A percentile compares a stretch with the other conserved stretches of the same genome.
phyloP scores from a whole-genome alignment of 2,113 vertebrate species.

The Chrysochloris asiatica region DNA sequence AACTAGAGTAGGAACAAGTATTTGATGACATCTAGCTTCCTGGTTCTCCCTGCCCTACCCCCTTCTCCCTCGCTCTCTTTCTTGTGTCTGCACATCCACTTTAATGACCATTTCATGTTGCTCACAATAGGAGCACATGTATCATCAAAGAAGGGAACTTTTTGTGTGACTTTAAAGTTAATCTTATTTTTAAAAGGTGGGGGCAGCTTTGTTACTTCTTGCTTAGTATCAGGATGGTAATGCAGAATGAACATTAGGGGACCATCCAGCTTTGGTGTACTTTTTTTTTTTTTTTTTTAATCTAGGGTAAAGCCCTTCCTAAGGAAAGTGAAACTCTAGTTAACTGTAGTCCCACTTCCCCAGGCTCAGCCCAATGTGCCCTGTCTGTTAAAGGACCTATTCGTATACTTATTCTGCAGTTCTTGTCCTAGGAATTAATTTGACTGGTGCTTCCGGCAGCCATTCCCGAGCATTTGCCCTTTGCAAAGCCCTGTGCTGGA shows the following conservation, averaged over 20 bases:
- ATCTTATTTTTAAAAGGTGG: constrained; percentile 28
- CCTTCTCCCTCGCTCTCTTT: background rate
- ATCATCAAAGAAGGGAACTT: constrained; percentile 45
- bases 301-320: constrained; percentile 20
- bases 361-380: background rate
- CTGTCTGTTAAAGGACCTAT: constrained; percentile 5
- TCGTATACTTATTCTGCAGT: background rate
- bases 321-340: constrained; percentile 61
- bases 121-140: background rate
- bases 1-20: background rate
- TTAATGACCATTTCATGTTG: background rate
- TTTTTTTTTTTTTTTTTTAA: too few species aligned
- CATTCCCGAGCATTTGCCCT: background rate
- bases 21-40: background rate
- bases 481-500: background rate
- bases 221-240: background rate
- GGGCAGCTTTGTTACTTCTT: constrained; percentile 56
- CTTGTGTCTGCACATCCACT: background rate
- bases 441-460: background rate
- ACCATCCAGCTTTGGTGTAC: too few species aligned
- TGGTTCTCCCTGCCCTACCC: background rate
- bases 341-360: constrained; percentile 13
- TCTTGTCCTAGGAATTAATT: background rate
- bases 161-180: constrained; percentile 39
- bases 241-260: background rate